A percentile compares a stretch with the other conserved stretches of the same genome.
These are phyloP conservation scores for Goniozus legneri DNA, from an alignment of 1,140 invertebrate genomes.

Conservation along the genomic window DNA sequence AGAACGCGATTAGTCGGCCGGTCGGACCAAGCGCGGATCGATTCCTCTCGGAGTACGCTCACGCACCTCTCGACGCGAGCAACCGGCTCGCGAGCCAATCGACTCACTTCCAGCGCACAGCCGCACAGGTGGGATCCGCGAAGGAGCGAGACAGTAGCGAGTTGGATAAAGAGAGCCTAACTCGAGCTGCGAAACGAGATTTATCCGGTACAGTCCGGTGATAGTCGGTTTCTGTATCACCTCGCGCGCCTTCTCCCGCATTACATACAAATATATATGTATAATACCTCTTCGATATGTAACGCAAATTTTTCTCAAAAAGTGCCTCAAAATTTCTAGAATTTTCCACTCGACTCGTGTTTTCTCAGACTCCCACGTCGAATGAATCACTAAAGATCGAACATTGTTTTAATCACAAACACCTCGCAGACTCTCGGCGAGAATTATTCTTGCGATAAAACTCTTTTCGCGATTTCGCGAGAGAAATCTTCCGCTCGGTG, in stretches of 20 bases:
- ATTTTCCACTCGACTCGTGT: background rate
- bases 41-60: conserved; percentile 6
- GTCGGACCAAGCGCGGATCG: conserved; percentile 16
- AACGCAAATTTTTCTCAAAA: background rate
- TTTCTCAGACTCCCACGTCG: background rate
- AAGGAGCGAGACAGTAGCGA: conserved; percentile 13
- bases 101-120: background rate
- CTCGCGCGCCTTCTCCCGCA: conserved; percentile 25
- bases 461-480: too few species aligned
- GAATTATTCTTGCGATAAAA: background rate
- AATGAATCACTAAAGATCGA: background rate
- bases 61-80: background rate
- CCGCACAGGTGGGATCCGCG: background rate
- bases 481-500: too few species aligned
- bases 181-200: conserved; percentile 35
- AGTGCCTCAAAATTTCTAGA: too few species aligned
- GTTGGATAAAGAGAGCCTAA: background rate
- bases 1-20: conserved; percentile 15
- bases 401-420: background rate
- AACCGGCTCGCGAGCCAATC: background rate
- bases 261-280: background rate
- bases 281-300: background rate
- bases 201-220: conserved; percentile 45
- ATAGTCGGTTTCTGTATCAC: conserved; percentile 37
- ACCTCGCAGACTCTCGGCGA: background rate